phyloP scores from a whole-genome alignment of 1,140 invertebrate species.

The Temnothorax nylanderi region DNA sequence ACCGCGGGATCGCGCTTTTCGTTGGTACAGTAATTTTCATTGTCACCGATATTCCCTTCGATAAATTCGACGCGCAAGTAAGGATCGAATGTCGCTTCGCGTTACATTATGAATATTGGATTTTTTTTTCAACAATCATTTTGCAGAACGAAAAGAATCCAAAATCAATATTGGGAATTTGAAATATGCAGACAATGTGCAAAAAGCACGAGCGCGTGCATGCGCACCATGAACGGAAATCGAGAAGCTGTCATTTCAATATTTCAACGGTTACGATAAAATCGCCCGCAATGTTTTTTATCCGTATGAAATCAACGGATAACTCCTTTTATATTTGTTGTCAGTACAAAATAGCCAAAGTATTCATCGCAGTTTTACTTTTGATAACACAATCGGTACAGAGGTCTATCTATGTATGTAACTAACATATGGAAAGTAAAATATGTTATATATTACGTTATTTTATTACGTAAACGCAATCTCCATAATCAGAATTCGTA shows the following conservation, averaged over 20 bases:
- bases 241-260: constrained; percentile 25
- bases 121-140: background rate
- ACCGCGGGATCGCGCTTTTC: background rate
- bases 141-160: constrained; percentile 1
- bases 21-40: constrained; percentile 18
- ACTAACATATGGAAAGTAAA: background rate
- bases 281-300: background rate
- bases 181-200: constrained; percentile 14
- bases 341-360: background rate
- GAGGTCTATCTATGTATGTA: background rate
- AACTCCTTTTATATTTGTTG: background rate
- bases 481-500: background rate
- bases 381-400: background rate
- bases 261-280: constrained; percentile 39
- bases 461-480: background rate
- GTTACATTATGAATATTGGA: constrained; percentile 7
- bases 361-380: background rate
- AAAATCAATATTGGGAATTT: constrained; percentile 40
- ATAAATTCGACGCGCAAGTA: background rate
- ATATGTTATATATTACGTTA: background rate
- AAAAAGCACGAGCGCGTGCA: background rate
- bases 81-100: background rate
- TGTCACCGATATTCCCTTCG: background rate
- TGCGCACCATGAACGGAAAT: constrained; percentile 10
- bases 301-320: background rate